These are phyloP conservation scores for Phalloptychus januarius DNA, from an alignment of 2,797 vertebrate genomes.

Conservation along the genomic window DNA sequence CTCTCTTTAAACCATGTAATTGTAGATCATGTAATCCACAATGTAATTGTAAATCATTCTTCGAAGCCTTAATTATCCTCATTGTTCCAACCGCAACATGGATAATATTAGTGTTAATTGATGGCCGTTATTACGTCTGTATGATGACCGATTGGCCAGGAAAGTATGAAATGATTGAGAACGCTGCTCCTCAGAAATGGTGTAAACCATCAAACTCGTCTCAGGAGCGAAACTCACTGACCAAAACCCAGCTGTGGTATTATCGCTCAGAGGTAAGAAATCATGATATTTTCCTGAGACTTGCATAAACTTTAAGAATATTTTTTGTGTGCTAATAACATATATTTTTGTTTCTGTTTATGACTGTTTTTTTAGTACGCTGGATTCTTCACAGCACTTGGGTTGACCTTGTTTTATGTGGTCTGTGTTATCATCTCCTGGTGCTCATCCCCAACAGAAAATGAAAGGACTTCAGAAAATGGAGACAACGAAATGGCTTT, in stretches of 20 bases:
- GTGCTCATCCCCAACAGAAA: neutral
- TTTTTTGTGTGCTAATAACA: neutral
- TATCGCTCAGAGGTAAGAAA: neutral
- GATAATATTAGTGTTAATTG: neutral
- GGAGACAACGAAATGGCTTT: too few species aligned
- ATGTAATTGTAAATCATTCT: neutral
- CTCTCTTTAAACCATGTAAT: too few species aligned
- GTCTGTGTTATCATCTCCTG: conserved; percentile 19
- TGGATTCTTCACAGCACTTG: neutral
- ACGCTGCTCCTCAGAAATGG: neutral
- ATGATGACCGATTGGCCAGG: neutral
- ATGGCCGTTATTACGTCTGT: neutral
- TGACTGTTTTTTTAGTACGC: neutral
- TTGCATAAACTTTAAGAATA: neutral
- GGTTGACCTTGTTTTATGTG: neutral
- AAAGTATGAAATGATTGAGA: neutral
- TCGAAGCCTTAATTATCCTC: neutral
- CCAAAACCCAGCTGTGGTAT: neutral
- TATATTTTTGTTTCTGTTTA: neutral
- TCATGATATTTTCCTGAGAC: neutral
- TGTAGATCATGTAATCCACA: too few species aligned
- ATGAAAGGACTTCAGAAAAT: too few species aligned
- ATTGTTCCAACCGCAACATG: neutral
- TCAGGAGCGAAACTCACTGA: neutral
- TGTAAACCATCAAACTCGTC: neutral